These are phyloP conservation scores for Tokudaia tokunoshimensis DNA, from an alignment of 2,797 vertebrate genomes.

Conservation along the genomic window DNA sequence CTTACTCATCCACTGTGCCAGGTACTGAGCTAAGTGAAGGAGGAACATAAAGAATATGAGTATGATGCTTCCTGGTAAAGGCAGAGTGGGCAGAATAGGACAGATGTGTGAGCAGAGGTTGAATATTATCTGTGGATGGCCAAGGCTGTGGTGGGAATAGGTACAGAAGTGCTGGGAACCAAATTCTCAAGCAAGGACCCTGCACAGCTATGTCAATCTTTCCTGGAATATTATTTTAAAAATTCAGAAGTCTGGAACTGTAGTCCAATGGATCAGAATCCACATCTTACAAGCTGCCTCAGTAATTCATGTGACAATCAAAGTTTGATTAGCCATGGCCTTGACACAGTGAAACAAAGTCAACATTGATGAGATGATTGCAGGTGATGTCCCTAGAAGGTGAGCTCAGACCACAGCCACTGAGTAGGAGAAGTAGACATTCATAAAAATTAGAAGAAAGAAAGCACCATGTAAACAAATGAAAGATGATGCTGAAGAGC, in stretches of 20 bases:
- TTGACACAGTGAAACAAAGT: background rate
- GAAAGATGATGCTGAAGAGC: background rate
- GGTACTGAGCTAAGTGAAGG: background rate
- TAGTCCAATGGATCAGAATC: background rate
- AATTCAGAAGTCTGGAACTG: background rate
- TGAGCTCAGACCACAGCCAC: background rate
- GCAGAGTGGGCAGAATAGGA: fast-evolving
- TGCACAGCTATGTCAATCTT: background rate
- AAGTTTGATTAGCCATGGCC: background rate
- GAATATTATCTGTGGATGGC: fast-evolving
- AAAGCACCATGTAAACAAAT: background rate
- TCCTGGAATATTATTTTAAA: background rate
- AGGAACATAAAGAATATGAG: background rate
- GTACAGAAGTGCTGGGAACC: background rate
- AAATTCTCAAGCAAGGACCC: background rate
- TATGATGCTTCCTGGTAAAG: background rate
- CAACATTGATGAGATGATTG: background rate
- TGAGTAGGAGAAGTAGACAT: background rate
- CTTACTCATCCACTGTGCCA: background rate
- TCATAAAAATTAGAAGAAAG: background rate
- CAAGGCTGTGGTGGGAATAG: background rate
- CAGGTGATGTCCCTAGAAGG: background rate
- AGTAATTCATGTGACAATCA: background rate
- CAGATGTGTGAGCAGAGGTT: background rate
- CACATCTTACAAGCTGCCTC: background rate